phyloP scores from a whole-genome alignment of 2,113 vertebrate genomes.

The Sciurus niger region DNA sequence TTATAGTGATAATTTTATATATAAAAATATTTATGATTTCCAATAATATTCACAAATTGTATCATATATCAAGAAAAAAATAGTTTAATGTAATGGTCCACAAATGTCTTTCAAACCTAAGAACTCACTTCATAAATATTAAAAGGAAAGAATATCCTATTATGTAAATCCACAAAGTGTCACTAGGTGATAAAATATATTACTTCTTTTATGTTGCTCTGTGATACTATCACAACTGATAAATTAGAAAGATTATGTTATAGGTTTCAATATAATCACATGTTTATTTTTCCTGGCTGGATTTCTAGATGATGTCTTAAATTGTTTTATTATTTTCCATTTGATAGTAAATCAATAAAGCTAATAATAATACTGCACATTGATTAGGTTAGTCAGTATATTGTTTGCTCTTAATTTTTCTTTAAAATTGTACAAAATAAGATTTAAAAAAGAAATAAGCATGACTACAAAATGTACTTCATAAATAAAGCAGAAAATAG shows the following conservation, averaged over 20 bases:
- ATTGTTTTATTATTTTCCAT: slow-evolving; percentile 45
- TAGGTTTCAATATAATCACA: background rate
- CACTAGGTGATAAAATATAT: background rate
- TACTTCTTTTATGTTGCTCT: slow-evolving; percentile 8
- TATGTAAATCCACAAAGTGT: slow-evolving; percentile 9
- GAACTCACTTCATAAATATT: slow-evolving; percentile 16
- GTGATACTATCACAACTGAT: background rate
- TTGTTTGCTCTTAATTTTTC: slow-evolving; percentile 6
- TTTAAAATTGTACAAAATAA: slow-evolving; percentile 62
- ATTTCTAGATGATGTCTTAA: slow-evolving; percentile 29
- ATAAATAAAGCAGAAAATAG: slow-evolving; percentile 37
- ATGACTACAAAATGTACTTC: background rate
- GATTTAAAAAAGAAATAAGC: background rate
- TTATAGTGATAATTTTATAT: slow-evolving; percentile 73
- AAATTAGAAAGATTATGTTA: background rate
- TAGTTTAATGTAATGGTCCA: slow-evolving; percentile 83
- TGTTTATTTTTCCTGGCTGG: background rate
- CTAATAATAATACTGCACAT: background rate
- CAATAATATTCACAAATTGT: slow-evolving; percentile 83
- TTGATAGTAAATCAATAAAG: slow-evolving; percentile 25
- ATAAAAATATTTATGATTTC: slow-evolving; percentile 81
- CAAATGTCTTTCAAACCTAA: slow-evolving; percentile 30
- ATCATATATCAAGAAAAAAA: slow-evolving; percentile 3
- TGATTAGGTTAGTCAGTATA: slow-evolving; percentile 31
- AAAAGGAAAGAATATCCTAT: background rate